A percentile compares a stretch with the other conserved stretches of the same genome.
Evolutionary conservation across 2,888 invertebrate species (phyloP).

Genomic region (Ischnus inquisitorius): DNA sequence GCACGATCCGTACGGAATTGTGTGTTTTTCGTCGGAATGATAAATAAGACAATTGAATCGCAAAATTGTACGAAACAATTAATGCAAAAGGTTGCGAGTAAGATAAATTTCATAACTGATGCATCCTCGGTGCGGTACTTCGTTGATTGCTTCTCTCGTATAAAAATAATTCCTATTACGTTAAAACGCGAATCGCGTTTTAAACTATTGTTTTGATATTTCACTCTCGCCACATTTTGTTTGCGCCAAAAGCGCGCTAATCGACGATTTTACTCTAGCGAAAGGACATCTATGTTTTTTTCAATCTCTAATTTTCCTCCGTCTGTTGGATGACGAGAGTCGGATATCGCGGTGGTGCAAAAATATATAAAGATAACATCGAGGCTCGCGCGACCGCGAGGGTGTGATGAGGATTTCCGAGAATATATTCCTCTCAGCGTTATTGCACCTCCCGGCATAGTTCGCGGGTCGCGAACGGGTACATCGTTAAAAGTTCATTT

Average conservation of each 20-base stretch:
- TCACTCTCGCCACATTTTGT: not conserved
- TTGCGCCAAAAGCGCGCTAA: too few species aligned
- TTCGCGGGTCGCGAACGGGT: not conserved
- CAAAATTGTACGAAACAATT: not conserved
- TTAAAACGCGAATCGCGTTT: not conserved
- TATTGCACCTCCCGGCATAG: not conserved
- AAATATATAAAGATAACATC: not conserved
- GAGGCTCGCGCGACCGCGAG: not conserved
- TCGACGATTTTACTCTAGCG: not conserved
- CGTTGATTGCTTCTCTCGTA: too few species aligned
- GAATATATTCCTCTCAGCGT: slow-evolving; percentile 5
- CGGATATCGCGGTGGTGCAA: not conserved
- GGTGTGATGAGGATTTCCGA: not conserved
- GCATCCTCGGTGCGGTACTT: too few species aligned
- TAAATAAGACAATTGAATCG: not conserved
- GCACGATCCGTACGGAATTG: not conserved
- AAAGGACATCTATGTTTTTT: not conserved
- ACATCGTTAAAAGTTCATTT: slow-evolving; percentile 17
- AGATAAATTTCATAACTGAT: not conserved
- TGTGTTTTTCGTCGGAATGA: not conserved
- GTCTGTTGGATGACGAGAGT: not conserved
- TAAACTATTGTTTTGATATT: not conserved
- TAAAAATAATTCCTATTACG: not conserved
- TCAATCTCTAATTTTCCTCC: not conserved
- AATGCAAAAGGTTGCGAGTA: not conserved